Evolutionary conservation across 2,797 vertebrate genomes (phyloP).

Genomic region (Chiroxiphia lanceolata): DNA sequence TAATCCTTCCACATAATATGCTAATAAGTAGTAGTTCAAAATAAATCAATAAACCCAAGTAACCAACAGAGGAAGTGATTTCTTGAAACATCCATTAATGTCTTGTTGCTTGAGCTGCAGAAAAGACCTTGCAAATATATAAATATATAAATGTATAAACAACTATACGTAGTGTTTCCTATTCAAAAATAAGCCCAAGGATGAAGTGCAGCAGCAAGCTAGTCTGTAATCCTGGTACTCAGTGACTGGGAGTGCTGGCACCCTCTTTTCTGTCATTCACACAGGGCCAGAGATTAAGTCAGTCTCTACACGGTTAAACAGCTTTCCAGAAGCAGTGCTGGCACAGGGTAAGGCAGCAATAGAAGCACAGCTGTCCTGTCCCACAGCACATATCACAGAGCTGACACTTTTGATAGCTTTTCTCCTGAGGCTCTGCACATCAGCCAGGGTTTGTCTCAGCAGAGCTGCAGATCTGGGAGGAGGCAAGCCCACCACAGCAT

Average conservation of each 20-base stretch:
- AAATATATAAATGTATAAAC: not conserved
- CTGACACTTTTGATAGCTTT: not conserved
- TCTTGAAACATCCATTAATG: not conserved
- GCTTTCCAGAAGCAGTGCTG: not conserved
- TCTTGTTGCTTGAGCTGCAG: not conserved
- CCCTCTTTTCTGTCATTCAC: not conserved
- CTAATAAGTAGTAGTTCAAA: not conserved
- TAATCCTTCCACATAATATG: not conserved
- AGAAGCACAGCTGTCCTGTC: not conserved
- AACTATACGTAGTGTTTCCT: not conserved
- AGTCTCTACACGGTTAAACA: not conserved
- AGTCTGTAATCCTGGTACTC: not conserved
- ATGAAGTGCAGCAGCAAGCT: not conserved
- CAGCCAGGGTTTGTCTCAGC: not conserved
- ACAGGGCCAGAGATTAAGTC: not conserved
- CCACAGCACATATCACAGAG: not conserved
- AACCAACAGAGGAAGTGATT: not conserved
- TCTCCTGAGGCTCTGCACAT: not conserved
- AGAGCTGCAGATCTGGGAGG: not conserved
- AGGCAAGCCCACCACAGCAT: not conserved
- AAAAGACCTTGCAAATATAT: not conserved
- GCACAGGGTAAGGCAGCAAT: not conserved
- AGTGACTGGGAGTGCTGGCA: not conserved
- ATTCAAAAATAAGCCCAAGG: not conserved
- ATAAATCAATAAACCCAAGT: not conserved